Evolutionary conservation across 2,888 invertebrate species (phyloP).

Genomic region (Nephrotoma flavescens): DNA sequence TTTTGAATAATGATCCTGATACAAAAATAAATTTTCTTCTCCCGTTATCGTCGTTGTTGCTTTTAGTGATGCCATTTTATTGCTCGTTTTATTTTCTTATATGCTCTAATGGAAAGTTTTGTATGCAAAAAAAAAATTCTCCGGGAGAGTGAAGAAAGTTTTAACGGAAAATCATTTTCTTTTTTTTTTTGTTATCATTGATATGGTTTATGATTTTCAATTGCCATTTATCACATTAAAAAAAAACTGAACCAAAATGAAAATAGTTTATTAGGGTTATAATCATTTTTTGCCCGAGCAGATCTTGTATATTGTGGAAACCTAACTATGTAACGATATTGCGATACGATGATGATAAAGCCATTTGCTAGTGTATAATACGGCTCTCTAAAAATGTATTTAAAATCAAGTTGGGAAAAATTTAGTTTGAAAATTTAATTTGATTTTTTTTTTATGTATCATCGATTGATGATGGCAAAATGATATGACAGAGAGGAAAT

Average conservation of each 20-base stretch:
- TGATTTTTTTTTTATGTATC: not conserved
- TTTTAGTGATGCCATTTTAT: not conserved
- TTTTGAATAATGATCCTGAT: not conserved
- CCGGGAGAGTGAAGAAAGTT: not conserved
- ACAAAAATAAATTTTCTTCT: not conserved
- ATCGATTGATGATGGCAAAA: not conserved
- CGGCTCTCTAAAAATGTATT: not conserved
- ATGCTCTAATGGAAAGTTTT: not conserved
- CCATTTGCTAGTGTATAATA: not conserved
- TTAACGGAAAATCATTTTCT: not conserved
- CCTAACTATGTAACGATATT: not conserved
- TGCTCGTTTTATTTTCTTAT: not conserved
- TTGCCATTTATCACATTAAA: not conserved
- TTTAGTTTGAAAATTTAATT: not conserved
- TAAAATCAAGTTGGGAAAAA: not conserved
- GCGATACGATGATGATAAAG: not conserved
- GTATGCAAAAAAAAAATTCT: not conserved
- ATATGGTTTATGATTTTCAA: not conserved
- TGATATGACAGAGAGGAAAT: not conserved
- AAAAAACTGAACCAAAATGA: not conserved
- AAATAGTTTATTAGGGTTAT: not conserved
- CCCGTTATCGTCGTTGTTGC: not conserved
- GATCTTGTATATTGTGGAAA: not conserved
- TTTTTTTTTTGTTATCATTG: not conserved
- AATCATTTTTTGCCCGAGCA: not conserved